Conservation (phyloP, 2,113 vertebrate genomes). For the Dasyornis broadbenti region DNA sequence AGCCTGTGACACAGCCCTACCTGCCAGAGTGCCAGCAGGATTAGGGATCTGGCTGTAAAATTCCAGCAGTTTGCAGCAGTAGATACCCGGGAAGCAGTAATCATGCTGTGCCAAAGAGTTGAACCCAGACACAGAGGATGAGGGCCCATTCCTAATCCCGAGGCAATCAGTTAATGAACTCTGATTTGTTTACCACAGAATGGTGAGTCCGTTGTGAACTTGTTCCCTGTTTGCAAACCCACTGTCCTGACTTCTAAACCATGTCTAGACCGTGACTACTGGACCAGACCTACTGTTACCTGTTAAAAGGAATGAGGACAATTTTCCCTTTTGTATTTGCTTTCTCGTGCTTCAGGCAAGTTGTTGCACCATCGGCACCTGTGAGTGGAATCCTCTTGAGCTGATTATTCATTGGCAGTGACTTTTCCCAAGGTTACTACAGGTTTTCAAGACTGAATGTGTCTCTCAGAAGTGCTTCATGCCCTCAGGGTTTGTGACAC, state of each 20-base stretch:
- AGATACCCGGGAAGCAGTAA: background rate
- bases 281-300: background rate
- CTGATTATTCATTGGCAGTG: background rate
- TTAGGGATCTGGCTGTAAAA: background rate
- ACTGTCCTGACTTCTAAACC: background rate
- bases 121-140: background rate
- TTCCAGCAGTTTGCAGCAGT: background rate
- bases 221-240: background rate
- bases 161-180: background rate
- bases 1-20: background rate
- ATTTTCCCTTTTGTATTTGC: background rate
- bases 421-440: background rate
- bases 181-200: background rate
- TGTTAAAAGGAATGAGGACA: background rate
- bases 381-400: background rate
- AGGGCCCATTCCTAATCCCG: background rate
- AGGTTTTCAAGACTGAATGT: background rate
- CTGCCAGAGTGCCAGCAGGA: background rate
- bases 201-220: background rate
- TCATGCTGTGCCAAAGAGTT: background rate
- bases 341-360: background rate
- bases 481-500: background rate
- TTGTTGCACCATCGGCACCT: background rate
- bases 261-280: rapidly evolving
- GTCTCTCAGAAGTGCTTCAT: background rate